phyloP scores from a whole-genome alignment of 2,113 vertebrate genomes.

The Hyperoodon ampullatus region DNA sequence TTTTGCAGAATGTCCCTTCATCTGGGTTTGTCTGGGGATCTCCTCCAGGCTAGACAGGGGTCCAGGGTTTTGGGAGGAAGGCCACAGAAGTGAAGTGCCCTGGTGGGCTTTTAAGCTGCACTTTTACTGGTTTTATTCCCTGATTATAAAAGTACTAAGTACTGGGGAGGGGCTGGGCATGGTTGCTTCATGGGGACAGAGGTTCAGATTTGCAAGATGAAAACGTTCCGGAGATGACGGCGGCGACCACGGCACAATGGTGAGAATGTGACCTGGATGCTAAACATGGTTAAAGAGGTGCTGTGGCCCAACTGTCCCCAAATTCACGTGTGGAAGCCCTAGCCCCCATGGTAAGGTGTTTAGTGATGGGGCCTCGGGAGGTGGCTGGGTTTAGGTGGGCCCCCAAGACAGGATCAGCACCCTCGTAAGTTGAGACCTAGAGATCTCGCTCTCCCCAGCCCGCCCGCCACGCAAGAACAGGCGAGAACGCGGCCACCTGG shows the following conservation, averaged over 20 bases:
- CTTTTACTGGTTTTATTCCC: neutral
- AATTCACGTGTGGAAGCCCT: neutral
- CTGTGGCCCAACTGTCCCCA: accelerated
- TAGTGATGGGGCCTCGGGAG: neutral
- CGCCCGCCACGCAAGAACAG: accelerated
- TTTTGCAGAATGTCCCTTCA: neutral
- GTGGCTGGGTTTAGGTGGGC: neutral
- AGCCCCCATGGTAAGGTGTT: neutral
- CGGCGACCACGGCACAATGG: accelerated
- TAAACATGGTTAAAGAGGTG: accelerated
- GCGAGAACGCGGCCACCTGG: accelerated
- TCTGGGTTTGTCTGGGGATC: neutral
- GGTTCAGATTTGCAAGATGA: neutral
- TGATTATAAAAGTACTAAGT: neutral
- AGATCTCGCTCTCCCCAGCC: neutral
- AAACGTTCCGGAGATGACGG: neutral
- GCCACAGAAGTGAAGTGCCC: neutral
- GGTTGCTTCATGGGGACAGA: neutral
- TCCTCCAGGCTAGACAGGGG: accelerated
- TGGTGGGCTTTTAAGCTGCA: neutral
- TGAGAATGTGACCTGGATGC: accelerated
- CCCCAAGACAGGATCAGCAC: neutral
- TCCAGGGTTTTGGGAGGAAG: neutral
- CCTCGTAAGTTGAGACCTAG: neutral
- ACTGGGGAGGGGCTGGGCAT: neutral